phyloP scores from a whole-genome alignment of 2,888 invertebrate genomes.

The Oxystoma pomonae region DNA sequence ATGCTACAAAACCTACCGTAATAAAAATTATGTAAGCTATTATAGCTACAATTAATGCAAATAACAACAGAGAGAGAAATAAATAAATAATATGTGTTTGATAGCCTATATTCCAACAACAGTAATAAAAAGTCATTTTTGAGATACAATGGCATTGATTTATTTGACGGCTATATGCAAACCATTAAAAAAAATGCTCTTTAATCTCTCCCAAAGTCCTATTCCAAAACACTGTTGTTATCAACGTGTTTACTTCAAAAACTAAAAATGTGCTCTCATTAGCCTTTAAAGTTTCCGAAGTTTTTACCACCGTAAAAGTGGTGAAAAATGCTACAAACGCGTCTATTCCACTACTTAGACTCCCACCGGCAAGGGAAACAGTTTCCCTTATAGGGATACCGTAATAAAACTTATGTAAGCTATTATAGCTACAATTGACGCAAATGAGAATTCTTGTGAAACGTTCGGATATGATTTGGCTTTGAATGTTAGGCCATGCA shows the following conservation, averaged over 20 bases:
- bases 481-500: constrained; percentile 26
- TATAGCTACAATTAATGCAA: constrained; percentile 47
- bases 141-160: no score
- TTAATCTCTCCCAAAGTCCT: constrained; percentile 67
- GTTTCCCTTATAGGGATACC: constrained; percentile 63
- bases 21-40: constrained; percentile 58
- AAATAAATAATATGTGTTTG: no score
- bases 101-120: no score
- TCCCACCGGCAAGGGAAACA: constrained; percentile 53
- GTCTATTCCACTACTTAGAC: constrained; percentile 63
- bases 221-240: constrained; percentile 57
- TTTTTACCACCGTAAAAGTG: constrained; percentile 64
- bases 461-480: constrained; percentile 24
- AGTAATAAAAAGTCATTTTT: no score
- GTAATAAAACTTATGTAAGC: constrained; percentile 58
- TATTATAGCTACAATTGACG: constrained; percentile 50
- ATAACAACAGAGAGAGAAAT: no score
- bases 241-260: constrained; percentile 56
- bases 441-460: constrained; percentile 30
- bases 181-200: constrained; percentile 54
- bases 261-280: constrained; percentile 59
- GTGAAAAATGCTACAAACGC: constrained; percentile 61
- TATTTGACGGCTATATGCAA: no score
- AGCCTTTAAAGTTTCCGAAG: no score
- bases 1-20: constrained; percentile 50